phyloP scores from a whole-genome alignment of 2,113 vertebrate genomes.

The Formicarius rufipectus region DNA sequence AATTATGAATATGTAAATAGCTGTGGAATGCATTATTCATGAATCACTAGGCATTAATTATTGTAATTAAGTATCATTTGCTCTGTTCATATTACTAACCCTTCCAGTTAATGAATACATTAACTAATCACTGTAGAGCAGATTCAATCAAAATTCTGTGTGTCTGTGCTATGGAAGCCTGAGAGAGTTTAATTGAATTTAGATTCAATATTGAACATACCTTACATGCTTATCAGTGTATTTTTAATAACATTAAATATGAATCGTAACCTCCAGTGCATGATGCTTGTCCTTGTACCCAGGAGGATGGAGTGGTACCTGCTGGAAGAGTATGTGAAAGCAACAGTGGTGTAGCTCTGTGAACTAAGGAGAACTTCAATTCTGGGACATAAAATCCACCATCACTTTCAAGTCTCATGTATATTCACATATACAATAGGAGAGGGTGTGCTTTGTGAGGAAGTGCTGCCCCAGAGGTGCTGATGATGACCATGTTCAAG shows the following conservation, averaged over 20 bases:
- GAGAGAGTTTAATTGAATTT: conserved; percentile 35
- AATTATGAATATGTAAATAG: conserved; percentile 64
- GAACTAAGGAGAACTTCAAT: neutral
- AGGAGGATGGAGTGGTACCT: neutral
- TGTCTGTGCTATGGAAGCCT: conserved; percentile 8
- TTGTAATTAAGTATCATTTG: conserved; percentile 67
- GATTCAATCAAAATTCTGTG: conserved; percentile 31
- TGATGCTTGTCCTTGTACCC: conserved; percentile 11
- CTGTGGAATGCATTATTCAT: conserved; percentile 62
- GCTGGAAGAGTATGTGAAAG: neutral
- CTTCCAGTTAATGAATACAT: conserved; percentile 62
- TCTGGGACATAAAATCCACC: neutral
- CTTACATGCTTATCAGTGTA: conserved; percentile 42
- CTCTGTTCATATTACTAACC: conserved; percentile 38
- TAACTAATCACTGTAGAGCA: conserved; percentile 31
- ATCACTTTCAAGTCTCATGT: neutral
- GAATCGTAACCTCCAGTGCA: neutral
- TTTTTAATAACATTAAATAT: conserved; percentile 27
- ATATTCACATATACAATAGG: neutral
- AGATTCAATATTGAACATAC: conserved; percentile 39
- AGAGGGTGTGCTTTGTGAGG: neutral
- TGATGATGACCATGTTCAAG: neutral
- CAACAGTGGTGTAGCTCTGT: neutral
- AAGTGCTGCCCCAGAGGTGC: neutral
- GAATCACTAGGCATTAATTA: conserved; percentile 63